Evolutionary conservation across 1,140 invertebrate genomes (phyloP), one percentile per base, ranked within the genome.

Genomic region (Cotesia vestalis): DNA sequence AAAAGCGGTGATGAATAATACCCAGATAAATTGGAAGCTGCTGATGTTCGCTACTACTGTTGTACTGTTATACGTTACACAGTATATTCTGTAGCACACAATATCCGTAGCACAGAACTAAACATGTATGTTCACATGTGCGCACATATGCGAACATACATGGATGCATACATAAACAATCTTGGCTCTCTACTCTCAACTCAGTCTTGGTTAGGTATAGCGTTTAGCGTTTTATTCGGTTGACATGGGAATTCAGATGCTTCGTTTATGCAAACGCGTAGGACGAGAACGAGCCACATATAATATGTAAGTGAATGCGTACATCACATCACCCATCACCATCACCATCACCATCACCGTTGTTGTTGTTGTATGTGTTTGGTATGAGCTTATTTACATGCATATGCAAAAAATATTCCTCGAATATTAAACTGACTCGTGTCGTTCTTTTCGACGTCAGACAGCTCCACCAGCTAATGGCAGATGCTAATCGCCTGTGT

Each of bases 381-480:
- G 27, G 34, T 59, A 51, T 61, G 68, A 14, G 40, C 57, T 60
- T 46, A 46, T 46, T 46, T 34, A 36, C 36, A 64, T 64, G 57
- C 61, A 70, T 70, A 70, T 70, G 59, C 68, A 70, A 61, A 38
- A 64, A n/a, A 40, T 73, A 38, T 38, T 66, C 66, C 69, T 71
- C 69, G 73, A 74, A 74, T 74, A 74, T 74, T 74, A 57, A 74
- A 74, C 59, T 46, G 73, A 74, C 73, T 70, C 35, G 68, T 55
- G 73, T 71, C 73, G 59, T 64, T 61, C 63, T 64, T 71, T 73
- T 71, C 71, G 71, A 71, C 69, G 69, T 74, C 64, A 55, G 64
- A 66, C 69, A 66, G 73, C 69, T 46, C 11, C 40, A 46, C 40
- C 40, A 63, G 35, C 64, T 71, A 74, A 74, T 74, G 57, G 69